Evolutionary conservation across 2,113 vertebrate genomes (phyloP).

Genomic region (Apodemus speciosus): DNA sequence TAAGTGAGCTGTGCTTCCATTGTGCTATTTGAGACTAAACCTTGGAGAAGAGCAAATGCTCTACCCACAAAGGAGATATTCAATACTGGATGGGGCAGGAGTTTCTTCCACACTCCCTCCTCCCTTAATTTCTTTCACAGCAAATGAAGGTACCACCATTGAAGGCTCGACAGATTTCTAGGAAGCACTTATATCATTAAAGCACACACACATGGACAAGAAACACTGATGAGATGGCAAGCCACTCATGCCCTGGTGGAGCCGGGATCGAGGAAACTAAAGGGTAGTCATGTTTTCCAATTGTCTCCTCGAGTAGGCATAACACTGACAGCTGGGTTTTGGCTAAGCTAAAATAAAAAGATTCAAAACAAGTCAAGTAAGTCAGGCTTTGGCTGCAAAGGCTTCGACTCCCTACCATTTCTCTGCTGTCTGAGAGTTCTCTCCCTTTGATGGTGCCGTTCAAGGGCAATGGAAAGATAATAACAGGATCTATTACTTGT

Average conservation of each 20-base stretch:
- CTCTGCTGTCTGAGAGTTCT: background rate
- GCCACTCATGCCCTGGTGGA: background rate
- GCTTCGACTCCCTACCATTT: background rate
- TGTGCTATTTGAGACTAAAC: background rate
- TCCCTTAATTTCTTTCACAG: background rate
- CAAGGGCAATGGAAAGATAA: background rate
- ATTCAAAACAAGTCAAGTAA: slow-evolving; percentile 3
- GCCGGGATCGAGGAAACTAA: background rate
- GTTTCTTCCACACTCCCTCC: background rate
- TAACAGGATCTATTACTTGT: background rate
- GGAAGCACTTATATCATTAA: background rate
- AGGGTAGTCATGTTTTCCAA: slow-evolving; percentile 33
- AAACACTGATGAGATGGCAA: background rate
- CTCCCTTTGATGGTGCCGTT: background rate
- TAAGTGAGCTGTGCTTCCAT: background rate
- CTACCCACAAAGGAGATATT: background rate
- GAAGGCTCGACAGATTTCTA: slow-evolving; percentile 2
- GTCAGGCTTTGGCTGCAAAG: background rate
- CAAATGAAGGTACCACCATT: background rate
- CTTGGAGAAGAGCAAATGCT: background rate
- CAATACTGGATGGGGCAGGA: slow-evolving; percentile 21
- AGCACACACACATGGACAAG: background rate
- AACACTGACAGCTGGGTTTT: background rate
- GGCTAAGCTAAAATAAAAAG: slow-evolving; percentile 9
- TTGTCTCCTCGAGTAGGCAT: background rate